phyloP scores from a whole-genome alignment of 2,888 invertebrate genomes.

The Imbricaverruca yamaguchii region DNA sequence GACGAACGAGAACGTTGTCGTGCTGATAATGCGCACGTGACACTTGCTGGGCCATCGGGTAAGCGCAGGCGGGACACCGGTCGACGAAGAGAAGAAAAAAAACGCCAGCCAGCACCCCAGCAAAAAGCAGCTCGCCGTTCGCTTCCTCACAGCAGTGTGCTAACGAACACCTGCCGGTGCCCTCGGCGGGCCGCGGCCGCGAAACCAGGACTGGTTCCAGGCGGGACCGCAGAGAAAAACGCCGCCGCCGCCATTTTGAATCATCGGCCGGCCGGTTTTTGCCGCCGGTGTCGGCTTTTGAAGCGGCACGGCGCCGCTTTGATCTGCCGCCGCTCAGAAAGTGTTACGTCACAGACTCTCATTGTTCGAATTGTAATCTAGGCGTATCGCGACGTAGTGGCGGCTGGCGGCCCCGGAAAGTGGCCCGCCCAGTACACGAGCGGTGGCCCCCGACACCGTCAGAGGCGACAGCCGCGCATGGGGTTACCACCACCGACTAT shows the following conservation, averaged over 20 bases:
- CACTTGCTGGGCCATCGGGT: no score
- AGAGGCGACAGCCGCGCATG: neutral
- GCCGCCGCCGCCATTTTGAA: slow-evolving; percentile 6
- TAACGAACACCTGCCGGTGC: neutral
- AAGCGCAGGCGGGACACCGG: no score
- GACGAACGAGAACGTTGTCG: neutral
- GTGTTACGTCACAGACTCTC: neutral
- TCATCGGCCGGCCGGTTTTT: slow-evolving; percentile 9
- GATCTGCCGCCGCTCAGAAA: neutral
- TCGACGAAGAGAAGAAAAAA: neutral
- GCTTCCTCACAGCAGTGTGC: neutral
- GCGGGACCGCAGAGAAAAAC: neutral
- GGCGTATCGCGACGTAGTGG: neutral
- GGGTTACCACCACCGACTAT: neutral
- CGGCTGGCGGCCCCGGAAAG: neutral
- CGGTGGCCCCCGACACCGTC: neutral
- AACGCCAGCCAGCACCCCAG: neutral
- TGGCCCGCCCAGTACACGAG: neutral
- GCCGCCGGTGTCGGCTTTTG: neutral
- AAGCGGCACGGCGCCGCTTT: neutral
- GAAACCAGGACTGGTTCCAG: neutral
- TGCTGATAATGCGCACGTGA: neutral
- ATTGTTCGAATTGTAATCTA: slow-evolving; percentile 9
- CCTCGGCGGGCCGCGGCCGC: neutral
- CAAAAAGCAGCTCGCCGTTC: neutral